Base-by-base conservation (phyloP, 2,113 vertebrate species). In the Peromyscus leucopus region DNA sequence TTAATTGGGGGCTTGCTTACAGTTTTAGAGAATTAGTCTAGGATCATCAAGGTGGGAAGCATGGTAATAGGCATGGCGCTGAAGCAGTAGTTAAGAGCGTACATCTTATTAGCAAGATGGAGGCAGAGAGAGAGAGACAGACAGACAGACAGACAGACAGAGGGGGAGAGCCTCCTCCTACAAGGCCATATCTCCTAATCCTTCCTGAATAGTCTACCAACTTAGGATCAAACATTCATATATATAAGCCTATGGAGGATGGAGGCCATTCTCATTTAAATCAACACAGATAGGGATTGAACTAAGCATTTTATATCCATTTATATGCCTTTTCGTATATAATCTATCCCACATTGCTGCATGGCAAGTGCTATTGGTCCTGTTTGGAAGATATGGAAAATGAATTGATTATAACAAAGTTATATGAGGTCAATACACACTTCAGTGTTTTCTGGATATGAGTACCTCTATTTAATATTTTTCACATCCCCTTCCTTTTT, bases 371-470 rank as follows among this genome's bases (percentile, higher is more conserved):
- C 28, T 72, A 76, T 86, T 42, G 72, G 59, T 69, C 42, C 5
- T 26, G 89, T 83, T 67, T 95, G 26, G 46, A 84, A 88, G 28
- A 57, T 84, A 95, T 1, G 28, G 65, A 95, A 93, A 71, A 9
- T 31, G 7, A 79, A 78, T 57, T 57, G 92, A 65, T 92, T 28
- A 61, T 88, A 80, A 85, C 24, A 97, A 51, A 4, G 42, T 71
- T 86, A 78, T 48, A 78, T 26, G 33, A 17, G 51, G 31, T n/a
- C 39, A 22, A 28, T 48, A 71, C 22, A 89, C 21, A 93, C 57
- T 59, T 78, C 59, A 15, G 4, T 89, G 24, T 39, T 74, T 94
- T 76, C 46, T 95, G 51, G 26, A n/a, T 71, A 69, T 72, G 36
- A 33, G 69, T 95, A 78, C 11, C 74, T 95, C 71, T 91, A 10